A percentile compares a stretch with the other conserved stretches of the same genome.
Conservation (phyloP, 2,797 vertebrate genomes). For the Lepus townsendii region DNA sequence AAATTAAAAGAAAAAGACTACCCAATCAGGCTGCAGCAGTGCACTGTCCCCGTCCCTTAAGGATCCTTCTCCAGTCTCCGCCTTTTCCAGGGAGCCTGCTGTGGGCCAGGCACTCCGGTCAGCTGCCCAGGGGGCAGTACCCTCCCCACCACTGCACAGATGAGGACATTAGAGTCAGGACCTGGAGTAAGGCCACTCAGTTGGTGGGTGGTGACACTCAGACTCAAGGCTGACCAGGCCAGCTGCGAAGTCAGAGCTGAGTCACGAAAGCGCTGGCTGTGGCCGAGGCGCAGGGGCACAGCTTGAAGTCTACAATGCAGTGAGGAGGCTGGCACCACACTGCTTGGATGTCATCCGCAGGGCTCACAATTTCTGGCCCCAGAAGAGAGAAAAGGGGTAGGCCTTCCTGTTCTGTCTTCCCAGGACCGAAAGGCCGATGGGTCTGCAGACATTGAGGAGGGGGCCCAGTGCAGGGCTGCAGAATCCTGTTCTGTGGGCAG, state of each 20-base stretch:
- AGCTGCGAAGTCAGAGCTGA: background rate
- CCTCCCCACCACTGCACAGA: background rate
- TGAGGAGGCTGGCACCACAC: background rate
- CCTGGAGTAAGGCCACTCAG: background rate
- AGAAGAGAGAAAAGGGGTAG: background rate
- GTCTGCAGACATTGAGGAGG: background rate
- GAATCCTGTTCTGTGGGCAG: background rate
- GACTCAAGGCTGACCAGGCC: background rate
- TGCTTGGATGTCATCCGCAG: background rate
- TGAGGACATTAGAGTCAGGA: background rate
- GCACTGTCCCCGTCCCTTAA: background rate
- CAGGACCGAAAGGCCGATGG: background rate
- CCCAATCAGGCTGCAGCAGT: background rate
- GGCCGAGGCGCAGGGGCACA: background rate
- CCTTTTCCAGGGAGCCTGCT: background rate
- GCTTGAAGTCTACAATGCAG: background rate
- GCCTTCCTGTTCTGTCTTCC: background rate
- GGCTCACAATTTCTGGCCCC: background rate
- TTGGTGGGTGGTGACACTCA: background rate
- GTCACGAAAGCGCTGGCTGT: background rate
- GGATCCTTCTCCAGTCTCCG: background rate
- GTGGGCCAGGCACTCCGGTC: background rate
- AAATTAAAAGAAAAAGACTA: background rate
- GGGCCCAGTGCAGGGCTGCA: too few relatives aligned
- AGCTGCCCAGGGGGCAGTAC: too few relatives aligned